A percentile compares a stretch with the other conserved stretches of the same genome.
Evolutionary conservation across 2,797 vertebrate species (phyloP).

Genomic region (Arctocebus calabarensis): DNA sequence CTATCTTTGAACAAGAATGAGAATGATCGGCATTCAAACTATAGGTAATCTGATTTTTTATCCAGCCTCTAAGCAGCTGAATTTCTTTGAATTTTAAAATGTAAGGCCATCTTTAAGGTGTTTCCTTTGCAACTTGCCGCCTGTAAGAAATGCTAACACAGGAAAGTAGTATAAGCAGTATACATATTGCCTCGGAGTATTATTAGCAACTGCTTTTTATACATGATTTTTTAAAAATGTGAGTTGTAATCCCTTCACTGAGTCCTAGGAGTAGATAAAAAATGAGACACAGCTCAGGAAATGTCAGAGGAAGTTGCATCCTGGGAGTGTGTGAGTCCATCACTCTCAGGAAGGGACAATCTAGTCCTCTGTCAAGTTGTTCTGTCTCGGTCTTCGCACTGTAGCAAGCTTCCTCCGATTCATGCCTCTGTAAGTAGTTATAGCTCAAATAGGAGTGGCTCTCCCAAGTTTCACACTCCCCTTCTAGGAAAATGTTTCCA

Average conservation of each 20-base stretch:
- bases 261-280: slow-evolving; percentile 70
- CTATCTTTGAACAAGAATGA: neutral
- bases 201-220: slow-evolving; percentile 34
- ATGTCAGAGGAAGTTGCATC: slow-evolving; percentile 86
- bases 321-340: slow-evolving; percentile 85
- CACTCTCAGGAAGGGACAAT: slow-evolving; percentile 87
- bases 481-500: slow-evolving; percentile 86
- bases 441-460: slow-evolving; percentile 84
- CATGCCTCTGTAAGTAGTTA: slow-evolving; percentile 84
- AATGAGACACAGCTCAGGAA: slow-evolving; percentile 84
- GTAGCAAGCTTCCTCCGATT: slow-evolving; percentile 88
- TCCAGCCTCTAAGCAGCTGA: neutral
- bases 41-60: neutral
- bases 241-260: slow-evolving; percentile 38
- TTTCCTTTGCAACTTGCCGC: slow-evolving; percentile 44
- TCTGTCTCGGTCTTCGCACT: slow-evolving; percentile 84
- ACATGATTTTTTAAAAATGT: neutral
- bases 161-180: neutral
- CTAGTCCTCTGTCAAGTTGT: slow-evolving; percentile 84
- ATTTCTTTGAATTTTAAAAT: slow-evolving; percentile 37
- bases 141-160: neutral
- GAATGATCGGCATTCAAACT: slow-evolving; percentile 36
- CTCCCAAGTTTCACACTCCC: slow-evolving; percentile 84
- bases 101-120: slow-evolving; percentile 10
- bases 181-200: neutral